Evolutionary conservation across 2,113 vertebrate species (phyloP), one percentile per base, ranked within the genome.

Genomic region (Athene noctua): DNA sequence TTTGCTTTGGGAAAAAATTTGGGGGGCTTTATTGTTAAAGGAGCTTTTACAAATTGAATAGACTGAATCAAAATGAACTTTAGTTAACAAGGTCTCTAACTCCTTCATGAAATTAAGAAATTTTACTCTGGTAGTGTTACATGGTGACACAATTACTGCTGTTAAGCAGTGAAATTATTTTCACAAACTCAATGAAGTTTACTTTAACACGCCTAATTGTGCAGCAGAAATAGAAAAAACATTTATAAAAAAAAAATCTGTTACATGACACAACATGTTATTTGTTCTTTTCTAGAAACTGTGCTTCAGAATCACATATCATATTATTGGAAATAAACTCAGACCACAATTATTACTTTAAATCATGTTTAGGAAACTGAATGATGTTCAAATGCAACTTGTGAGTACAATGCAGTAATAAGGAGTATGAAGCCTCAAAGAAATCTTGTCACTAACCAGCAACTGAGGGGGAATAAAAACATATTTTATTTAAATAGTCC

Each of bases 401-500:
- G 11, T 89, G 49, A 97, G 78, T 97, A 97, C 95, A 96, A 88
- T 73, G 91, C 68, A 97, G 94, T 96, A 98, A 96, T 89, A 97
- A 97, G 94, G 86, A 97, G 92, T 83, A 95, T 73, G 82, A 95
- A 95, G 83, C 86, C 82, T 95, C 89, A 93, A 84, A 92, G 87
- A 95, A 92, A 96, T 96, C 62, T 95, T 88, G 72, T 94, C 19
- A 18, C 86, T 95, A 90, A 84, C 58, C 68, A 95, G 74, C 91
- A 90, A 96, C 34, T 97, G 42, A 66, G 63, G 91, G 92, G 96
- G 65, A 96, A 97, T 97, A 97, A 97, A 90, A 91, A 94, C 94
- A 91, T 80, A 96, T 95, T 97, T 97, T 95, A 97, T 96, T 97
- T 98, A 98, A 98, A 98, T 97, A 97, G 97, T 96, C 95, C 97